phyloP scores from a whole-genome alignment of 2,888 invertebrate species.

The Thymelicus sylvestris region DNA sequence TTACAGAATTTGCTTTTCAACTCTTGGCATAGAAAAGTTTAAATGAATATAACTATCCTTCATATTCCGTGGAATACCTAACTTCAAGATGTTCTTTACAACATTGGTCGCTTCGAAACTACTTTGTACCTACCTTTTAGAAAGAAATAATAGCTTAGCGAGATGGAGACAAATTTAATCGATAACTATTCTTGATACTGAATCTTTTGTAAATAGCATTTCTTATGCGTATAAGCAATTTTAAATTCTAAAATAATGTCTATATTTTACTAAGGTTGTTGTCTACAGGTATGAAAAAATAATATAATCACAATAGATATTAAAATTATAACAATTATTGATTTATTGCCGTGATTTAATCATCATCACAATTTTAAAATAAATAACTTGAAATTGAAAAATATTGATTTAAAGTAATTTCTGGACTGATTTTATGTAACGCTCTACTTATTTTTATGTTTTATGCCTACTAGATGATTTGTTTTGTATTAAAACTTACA shows the following conservation, averaged over 20 bases:
- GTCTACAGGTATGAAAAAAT: slow-evolving; percentile 9
- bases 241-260: slow-evolving; percentile 21
- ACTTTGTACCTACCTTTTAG: slow-evolving; percentile 53
- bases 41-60: background rate
- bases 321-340: background rate
- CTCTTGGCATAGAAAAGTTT: slow-evolving; percentile 23
- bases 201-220: slow-evolving; percentile 73
- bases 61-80: background rate
- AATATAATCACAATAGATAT: slow-evolving; percentile 8
- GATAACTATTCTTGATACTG: slow-evolving; percentile 77
- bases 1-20: slow-evolving; percentile 20
- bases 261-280: slow-evolving; percentile 25
- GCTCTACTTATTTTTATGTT: background rate
- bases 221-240: slow-evolving; percentile 45
- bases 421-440: slow-evolving; percentile 13
- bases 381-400: background rate
- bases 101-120: slow-evolving; percentile 17
- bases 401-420: background rate
- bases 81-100: slow-evolving; percentile 1
- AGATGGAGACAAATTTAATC: slow-evolving; percentile 54
- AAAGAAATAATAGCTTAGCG: slow-evolving; percentile 56
- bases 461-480: background rate
- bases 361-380: slow-evolving; percentile 1
- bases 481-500: slow-evolving; percentile 10
- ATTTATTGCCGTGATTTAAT: background rate